Evolutionary conservation across 2,113 vertebrate genomes (phyloP), one percentile per base, ranked within the genome.

Genomic region (Phyllostomus hastatus): DNA sequence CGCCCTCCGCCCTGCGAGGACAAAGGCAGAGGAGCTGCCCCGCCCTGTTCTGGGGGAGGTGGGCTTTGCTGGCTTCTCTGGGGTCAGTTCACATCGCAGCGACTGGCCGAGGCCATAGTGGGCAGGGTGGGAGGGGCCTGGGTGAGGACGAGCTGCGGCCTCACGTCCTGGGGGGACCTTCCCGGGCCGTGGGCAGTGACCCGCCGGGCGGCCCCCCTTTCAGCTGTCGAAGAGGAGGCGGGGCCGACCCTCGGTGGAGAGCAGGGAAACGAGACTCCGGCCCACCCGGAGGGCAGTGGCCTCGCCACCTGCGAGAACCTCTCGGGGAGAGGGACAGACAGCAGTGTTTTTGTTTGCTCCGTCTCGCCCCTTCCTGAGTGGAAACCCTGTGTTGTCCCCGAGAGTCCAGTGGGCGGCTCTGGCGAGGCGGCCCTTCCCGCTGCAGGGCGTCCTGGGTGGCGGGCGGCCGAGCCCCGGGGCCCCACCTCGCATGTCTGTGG

Each of bases 201-300:
- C 79, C 0, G 0, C 2, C 28, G 43, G 0, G 16, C 17, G 0
- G 0, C 7, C 43, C 2, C 38, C 5, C 0, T n/a, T n/a, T 61
- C 4, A 19, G 11, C 35, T 24, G 57, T 38, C 17, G 31, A 0
- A 22, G 50, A 80, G 67, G 33, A 6, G 31, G 48, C 3, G n/a
- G 12, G 5, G n/a, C 20, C 12, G 8, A 11, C 43, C 67, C 9
- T 9, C n/a, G 22, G 52, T 0, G 1, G 31, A n/a, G 38, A 16
- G n/a, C 33, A 5, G 17, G 35, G 28, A 28, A 6, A 4, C 10
- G 4, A 41, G 48, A 4, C 48, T 3, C 41, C 14, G 6, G 24
- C 33, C 43, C 10, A 4, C 54, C 46, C 2, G 3, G 22, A 41
- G 4, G 3, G 1, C 8, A 61, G 24, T 6, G 28, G 52, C 50